Percentiles rank a stretch among this genome's conserved stretches.
phyloP scores from a whole-genome alignment of 2,113 vertebrate species.

The Pipa parva region DNA sequence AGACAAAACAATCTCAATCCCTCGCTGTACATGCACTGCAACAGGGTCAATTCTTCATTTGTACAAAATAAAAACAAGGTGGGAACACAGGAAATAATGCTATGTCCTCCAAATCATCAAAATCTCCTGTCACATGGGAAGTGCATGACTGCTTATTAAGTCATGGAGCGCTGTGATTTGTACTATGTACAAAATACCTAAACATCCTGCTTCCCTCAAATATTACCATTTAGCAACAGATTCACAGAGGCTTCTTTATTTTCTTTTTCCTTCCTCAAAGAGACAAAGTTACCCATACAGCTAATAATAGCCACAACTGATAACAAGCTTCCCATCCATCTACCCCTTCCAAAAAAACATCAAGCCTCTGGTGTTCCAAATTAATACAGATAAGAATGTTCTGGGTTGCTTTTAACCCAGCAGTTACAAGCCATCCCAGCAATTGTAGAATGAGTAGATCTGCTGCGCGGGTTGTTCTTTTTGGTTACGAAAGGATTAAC shows the following conservation, averaged over 20 bases:
- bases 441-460: not conserved
- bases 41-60: no score
- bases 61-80: no score
- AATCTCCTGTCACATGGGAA: no score
- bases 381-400: constrained; percentile 6
- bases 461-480: not conserved
- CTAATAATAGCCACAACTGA: constrained; percentile 25
- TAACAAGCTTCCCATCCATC: constrained; percentile 23
- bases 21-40: no score
- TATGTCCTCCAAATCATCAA: no score
- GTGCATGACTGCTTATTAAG: no score
- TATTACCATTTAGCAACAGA: not conserved
- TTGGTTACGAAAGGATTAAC: constrained; percentile 19
- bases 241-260: not conserved
- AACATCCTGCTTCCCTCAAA: not conserved
- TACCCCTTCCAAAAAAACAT: constrained; percentile 31
- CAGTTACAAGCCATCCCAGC: no score
- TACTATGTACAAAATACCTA: no score
- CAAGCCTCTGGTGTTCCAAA: constrained; percentile 2
- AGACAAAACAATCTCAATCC: no score
- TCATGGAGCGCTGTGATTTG: not conserved
- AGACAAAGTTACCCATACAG: constrained; percentile 12
- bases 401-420: constrained; percentile 8
- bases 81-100: no score
- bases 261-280: constrained; percentile 17